Evolutionary conservation across 2,888 invertebrate species (phyloP).

Genomic region (Mythimna lalbum): DNA sequence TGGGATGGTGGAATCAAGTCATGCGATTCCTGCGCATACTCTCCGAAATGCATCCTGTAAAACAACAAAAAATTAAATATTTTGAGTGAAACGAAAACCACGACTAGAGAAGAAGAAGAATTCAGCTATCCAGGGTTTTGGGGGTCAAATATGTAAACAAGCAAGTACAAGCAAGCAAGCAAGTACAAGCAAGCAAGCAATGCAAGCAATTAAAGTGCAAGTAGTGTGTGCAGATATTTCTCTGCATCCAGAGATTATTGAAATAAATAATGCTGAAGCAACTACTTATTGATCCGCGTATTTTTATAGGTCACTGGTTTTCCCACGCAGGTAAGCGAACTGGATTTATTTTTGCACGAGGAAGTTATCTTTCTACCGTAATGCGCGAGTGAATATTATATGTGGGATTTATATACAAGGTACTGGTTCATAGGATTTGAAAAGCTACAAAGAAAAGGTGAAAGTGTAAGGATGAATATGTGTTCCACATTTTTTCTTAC

Average conservation of each 20-base stretch:
- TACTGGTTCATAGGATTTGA: conserved; percentile 30
- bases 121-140: no score
- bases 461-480: conserved; percentile 21
- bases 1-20: no score
- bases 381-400: conserved; percentile 46
- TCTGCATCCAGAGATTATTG: not conserved
- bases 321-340: conserved; percentile 51
- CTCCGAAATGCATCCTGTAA: no score
- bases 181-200: no score
- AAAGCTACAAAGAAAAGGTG: conserved; percentile 24
- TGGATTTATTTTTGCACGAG: conserved; percentile 54
- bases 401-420: conserved; percentile 38
- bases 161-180: no score
- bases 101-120: no score
- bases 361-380: conserved; percentile 51
- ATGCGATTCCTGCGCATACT: no score
- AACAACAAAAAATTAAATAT: no score
- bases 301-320: conserved; percentile 60
- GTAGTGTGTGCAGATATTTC: no score
- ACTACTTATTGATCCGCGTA: conserved; percentile 49
- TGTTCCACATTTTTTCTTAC: not conserved
- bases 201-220: no score
- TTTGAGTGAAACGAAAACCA: no score
- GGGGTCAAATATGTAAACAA: no score
- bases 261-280: conserved; percentile 31